These are phyloP conservation scores for Acridotheres tristis DNA, from an alignment of 2,797 vertebrate species.

Conservation along the genomic window DNA sequence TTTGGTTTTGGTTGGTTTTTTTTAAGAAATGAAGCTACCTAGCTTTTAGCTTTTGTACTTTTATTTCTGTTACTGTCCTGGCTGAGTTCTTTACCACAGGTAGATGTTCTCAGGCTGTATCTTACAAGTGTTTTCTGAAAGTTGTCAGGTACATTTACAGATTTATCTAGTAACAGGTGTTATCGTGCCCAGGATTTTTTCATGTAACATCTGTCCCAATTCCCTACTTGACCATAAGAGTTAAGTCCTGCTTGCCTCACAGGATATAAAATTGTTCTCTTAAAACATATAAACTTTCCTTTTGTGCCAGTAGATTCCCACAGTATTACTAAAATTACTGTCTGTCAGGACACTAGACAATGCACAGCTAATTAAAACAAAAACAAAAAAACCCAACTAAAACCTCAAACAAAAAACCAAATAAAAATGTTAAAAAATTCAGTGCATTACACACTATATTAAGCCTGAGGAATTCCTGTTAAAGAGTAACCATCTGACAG, in stretches of 20 bases:
- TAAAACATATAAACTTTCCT: not conserved
- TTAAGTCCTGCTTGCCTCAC: not conserved
- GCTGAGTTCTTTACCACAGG: not conserved
- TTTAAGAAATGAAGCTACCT: not conserved
- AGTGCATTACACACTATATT: not conserved
- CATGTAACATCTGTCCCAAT: not conserved
- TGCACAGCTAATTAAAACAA: not conserved
- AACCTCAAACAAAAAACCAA: not conserved
- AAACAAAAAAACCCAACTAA: not conserved
- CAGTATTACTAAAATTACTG: not conserved
- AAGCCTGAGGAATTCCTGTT: not conserved
- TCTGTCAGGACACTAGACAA: not conserved
- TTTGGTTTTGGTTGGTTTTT: not conserved
- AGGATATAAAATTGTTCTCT: not conserved
- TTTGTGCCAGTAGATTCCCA: not conserved
- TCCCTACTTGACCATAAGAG: not conserved
- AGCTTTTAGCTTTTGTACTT: not conserved
- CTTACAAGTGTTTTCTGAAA: not conserved
- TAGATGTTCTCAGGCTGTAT: not conserved
- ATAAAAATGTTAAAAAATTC: not conserved
- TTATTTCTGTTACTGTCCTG: not conserved
- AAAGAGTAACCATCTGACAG: not conserved
- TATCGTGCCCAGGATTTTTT: not conserved
- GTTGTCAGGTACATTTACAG: not conserved
- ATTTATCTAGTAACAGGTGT: not conserved